Base-by-base conservation (phyloP, 2,888 invertebrate species). In the Callyntrura sp. region DNA sequence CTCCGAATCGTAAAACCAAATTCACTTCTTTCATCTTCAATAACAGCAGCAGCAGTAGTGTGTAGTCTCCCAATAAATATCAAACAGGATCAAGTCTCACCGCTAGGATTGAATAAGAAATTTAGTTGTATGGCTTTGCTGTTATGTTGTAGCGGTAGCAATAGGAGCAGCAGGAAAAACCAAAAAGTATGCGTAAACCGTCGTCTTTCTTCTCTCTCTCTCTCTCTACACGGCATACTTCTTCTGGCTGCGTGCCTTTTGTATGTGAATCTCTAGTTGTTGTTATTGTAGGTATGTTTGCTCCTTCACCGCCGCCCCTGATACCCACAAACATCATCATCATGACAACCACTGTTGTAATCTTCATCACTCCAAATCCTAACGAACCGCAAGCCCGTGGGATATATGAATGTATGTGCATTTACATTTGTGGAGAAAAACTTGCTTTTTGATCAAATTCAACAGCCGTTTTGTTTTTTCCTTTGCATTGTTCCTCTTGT, bases 371-470 rank as follows among this genome's bases (percentile, higher is more conserved):
- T 35, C 81, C 51, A 81, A 81, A 79, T 57, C 85, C 70, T 90
- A 90, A 90, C 90, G 90, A 90, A 90, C 85, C 70, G 81, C 85
- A 85, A 84, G 90, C 90, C 90, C 90, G 70, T 90, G 90, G 90
- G 90, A 90, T 90, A 90, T 62, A 88, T 81, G 35, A 35, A 35
- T 35, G 35, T 35, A 6, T 35, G 35, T 35, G 6, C 35, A 35
- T 35, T 35, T 35, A 35, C 35, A 35, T 35, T 35, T 35, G 3
- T 35, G 6, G 3, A 85, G 85, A 79, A 84, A 89, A 85, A 90
- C 85, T 81, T 79, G 81, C 73, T 90, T 90, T 35, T 90, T 90
- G 85, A 90, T 90, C 81, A 90, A 90, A 90, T 90, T 90, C 90
- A 90, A 79, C 85, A 90, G 81, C 70, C 90, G 90, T 90, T 88